Evolutionary conservation across 92 coral and sea anemone genomes (phyloP).

Genomic region (Epizoanthus stellaris): DNA sequence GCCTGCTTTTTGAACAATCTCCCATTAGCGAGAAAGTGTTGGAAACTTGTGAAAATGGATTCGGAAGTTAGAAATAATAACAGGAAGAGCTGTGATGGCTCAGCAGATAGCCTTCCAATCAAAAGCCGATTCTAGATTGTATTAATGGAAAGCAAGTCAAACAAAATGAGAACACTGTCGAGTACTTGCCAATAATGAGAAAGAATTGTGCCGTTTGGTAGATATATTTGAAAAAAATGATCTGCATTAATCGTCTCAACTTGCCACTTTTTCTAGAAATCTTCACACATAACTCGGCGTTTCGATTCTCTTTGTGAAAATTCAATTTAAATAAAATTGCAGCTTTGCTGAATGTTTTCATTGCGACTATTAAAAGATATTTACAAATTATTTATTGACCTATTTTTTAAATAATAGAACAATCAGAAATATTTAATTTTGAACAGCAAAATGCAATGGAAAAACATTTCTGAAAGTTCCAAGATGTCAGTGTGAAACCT

Average conservation of each 20-base stretch:
- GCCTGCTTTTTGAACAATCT: not conserved
- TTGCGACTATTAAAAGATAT: conserved; percentile 25
- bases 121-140: conserved; percentile 19
- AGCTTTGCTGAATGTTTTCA: not conserved
- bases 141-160: conserved; percentile 28
- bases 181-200: conserved; percentile 20
- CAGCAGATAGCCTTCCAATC: conserved; percentile 17
- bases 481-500: too few relatives aligned
- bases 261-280: not conserved
- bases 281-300: not conserved
- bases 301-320: not conserved
- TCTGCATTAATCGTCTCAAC: not conserved
- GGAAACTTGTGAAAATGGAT: conserved; percentile 5
- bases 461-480: not conserved
- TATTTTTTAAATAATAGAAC: not conserved
- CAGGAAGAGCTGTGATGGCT: conserved; percentile 24
- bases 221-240: not conserved
- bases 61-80: conserved; percentile 26
- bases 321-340: not conserved
- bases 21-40: conserved; percentile 32
- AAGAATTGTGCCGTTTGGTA: conserved; percentile 1
- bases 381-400: conserved; percentile 25
- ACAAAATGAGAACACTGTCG: conserved; percentile 15
- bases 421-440: not conserved
- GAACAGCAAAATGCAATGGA: not conserved